These are phyloP conservation scores for Enteromius radiatus DNA, from an alignment of 2,797 vertebrate genomes.

Conservation along the genomic window DNA sequence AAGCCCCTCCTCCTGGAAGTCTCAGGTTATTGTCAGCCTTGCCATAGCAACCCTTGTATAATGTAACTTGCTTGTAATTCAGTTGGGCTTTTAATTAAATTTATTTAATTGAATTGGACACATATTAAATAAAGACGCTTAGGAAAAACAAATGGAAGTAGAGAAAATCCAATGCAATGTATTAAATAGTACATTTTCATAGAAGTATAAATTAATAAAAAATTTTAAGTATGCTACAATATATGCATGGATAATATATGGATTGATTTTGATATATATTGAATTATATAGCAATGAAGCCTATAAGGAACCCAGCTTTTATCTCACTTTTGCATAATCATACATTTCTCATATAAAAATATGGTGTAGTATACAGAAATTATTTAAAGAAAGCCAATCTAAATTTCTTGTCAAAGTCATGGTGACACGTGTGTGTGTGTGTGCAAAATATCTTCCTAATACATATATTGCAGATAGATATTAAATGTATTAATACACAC, in stretches of 20 bases:
- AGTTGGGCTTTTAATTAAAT: neutral
- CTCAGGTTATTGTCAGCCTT: slow-evolving; percentile 64
- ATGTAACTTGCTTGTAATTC: neutral
- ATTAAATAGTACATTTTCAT: neutral
- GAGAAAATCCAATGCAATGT: neutral
- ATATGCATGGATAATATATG: neutral
- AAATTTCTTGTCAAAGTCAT: too few relatives aligned
- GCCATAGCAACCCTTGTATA: slow-evolving; percentile 60
- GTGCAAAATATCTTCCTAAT: too few relatives aligned
- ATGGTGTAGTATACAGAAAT: neutral
- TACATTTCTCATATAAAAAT: neutral
- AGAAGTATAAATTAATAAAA: neutral
- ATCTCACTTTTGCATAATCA: neutral
- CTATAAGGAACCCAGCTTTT: neutral
- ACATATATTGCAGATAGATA: neutral
- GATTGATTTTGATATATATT: neutral
- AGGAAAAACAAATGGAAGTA: neutral
- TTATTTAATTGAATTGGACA: slow-evolving; percentile 10
- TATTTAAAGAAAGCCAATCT: neutral
- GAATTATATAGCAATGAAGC: neutral
- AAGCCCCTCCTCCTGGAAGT: slow-evolving; percentile 62
- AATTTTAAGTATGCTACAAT: neutral
- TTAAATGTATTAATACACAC: neutral
- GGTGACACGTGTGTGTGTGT: too few relatives aligned
- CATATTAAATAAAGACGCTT: neutral